phyloP scores from a whole-genome alignment of 2,888 invertebrate species.

The Drosophila prostipennis region DNA sequence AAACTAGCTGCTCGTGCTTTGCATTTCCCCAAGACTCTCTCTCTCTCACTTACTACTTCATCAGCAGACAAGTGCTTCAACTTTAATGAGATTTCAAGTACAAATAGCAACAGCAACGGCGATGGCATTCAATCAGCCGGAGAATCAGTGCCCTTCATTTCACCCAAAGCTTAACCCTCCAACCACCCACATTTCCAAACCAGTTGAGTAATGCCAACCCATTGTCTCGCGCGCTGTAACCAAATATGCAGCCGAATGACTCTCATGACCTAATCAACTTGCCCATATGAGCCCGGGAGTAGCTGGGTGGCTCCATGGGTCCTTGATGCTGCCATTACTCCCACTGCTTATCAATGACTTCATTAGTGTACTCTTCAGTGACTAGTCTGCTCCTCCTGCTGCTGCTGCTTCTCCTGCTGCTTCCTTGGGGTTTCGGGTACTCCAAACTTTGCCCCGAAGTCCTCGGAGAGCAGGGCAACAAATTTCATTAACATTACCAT shows the following conservation, averaged over 20 bases:
- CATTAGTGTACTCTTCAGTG: constrained; percentile 63
- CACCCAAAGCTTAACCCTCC: background rate
- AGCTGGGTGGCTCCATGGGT: constrained; percentile 9
- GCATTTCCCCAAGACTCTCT: constrained; percentile 8
- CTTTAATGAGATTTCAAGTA: constrained; percentile 78
- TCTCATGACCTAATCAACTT: constrained; percentile 63
- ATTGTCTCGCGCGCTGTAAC: constrained; percentile 64
- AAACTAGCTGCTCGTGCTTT: constrained; percentile 32
- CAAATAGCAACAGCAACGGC: constrained; percentile 59
- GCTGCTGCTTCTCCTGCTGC: constrained; percentile 5
- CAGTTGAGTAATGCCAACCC: constrained; percentile 38
- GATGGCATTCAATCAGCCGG: constrained; percentile 4
- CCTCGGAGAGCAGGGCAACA: constrained; percentile 45
- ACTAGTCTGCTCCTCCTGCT: constrained; percentile 12
- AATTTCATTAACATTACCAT: constrained; percentile 78
- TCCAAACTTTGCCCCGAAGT: constrained; percentile 53
- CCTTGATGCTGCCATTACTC: constrained; percentile 34
- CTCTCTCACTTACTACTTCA: background rate
- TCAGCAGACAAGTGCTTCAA: constrained; percentile 70
- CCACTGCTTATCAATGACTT: constrained; percentile 74
- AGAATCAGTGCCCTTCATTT: constrained; percentile 3
- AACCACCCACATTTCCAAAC: background rate
- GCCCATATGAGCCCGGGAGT: constrained; percentile 24
- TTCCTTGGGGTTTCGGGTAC: constrained; percentile 28
- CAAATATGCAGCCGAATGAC: constrained; percentile 63